phyloP scores from a whole-genome alignment of 2,113 vertebrate species.

The Takifugu flavidus region DNA sequence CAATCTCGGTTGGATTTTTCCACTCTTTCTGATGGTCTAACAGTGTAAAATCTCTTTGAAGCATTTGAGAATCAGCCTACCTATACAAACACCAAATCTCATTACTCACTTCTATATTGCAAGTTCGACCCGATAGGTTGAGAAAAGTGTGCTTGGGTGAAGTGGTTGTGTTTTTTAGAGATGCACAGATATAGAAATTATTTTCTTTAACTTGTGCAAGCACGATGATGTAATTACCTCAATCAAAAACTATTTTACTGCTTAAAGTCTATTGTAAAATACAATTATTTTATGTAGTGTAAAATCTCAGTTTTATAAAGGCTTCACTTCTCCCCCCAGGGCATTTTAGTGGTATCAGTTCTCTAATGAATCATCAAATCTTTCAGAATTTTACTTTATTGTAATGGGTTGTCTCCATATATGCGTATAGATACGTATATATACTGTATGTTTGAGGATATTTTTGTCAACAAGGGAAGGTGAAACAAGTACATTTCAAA shows the following conservation, averaged over 20 bases:
- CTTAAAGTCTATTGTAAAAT: slow-evolving; percentile 76
- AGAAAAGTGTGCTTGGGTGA: slow-evolving; percentile 16
- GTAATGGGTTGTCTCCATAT: slow-evolving; percentile 21
- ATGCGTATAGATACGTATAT: background rate
- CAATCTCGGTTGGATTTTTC: no score
- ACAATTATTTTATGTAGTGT: slow-evolving; percentile 78
- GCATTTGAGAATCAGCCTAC: no score
- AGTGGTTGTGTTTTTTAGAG: slow-evolving; percentile 49
- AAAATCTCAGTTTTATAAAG: slow-evolving; percentile 75
- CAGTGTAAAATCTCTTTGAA: no score
- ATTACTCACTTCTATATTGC: no score
- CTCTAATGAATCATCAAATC: slow-evolving; percentile 13
- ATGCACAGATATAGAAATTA: slow-evolving; percentile 49
- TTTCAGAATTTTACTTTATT: slow-evolving; percentile 35
- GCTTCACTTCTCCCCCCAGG: background rate
- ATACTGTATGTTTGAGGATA: slow-evolving; percentile 30
- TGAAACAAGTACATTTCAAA: slow-evolving; percentile 46
- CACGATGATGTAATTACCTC: slow-evolving; percentile 79
- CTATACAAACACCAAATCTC: no score
- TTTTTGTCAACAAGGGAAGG: slow-evolving; percentile 30
- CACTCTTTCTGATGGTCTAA: no score
- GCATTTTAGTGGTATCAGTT: no score
- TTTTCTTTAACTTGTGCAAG: slow-evolving; percentile 71
- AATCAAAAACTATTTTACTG: slow-evolving; percentile 80
- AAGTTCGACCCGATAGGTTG: no score